Evolutionary conservation across 2,113 vertebrate genomes (phyloP), one percentile per base, ranked within the genome.

Genomic region (Percopsis transmontana): DNA sequence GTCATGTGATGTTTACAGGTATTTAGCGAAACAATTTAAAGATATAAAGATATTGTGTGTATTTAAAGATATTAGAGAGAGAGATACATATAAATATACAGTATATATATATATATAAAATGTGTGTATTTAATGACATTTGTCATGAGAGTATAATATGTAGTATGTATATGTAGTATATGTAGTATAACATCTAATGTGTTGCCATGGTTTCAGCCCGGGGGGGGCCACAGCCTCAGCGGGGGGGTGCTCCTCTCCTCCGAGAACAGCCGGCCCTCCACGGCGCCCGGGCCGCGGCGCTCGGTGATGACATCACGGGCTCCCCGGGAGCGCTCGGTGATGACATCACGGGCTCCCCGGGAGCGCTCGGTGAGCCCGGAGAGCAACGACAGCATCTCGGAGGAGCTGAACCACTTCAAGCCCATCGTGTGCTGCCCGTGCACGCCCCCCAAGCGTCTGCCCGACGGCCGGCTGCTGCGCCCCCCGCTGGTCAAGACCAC

Each of bases 311-410:
- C 93, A 1, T 81, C 90, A 0, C 68, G 70, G 0, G 85, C 91
- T 19, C 86, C 91, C 10, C 88, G 92, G 0, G 96, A 98, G 81
- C 87, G 96, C 8, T 98, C 96, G 44, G 90, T 87, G n/a, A 24
- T 88, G 86, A 78, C 93, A 1, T 81, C 90, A 0, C 68, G 70
- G 0, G 85, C 91, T 19, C 86, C 91, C 10, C 88, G 92, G 0
- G 96, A 98, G 81, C 87, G 96, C 8, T 98, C 96, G 44, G 90
- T 96, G 86, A 98, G 96, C 81, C 97, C 97, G 0, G 96, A 98
- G 73, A 99, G 97, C 90, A 98, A 98, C 0, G 97, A 99, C 87
- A 99, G 97, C 91, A 99, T 99, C 87, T 99, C 97, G 0, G 97
- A 97, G 70, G 97, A 98, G 62, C 93, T 98, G 53, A 99, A 97